Evolutionary conservation across 2,888 invertebrate genomes (phyloP).

Genomic region (Cryptus armator): DNA sequence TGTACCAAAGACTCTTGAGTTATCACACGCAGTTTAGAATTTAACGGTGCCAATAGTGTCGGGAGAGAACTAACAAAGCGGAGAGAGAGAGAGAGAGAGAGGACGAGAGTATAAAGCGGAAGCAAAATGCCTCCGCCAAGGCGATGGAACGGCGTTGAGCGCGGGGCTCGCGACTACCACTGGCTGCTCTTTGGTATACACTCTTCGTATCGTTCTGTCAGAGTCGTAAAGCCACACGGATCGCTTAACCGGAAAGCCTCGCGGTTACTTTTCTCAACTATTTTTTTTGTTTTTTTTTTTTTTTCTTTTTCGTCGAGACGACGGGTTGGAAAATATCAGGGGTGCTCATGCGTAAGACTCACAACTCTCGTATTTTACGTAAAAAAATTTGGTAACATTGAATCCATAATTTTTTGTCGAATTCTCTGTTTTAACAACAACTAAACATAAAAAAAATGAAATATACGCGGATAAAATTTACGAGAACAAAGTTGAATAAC

Average conservation of each 20-base stretch:
- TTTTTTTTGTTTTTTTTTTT: too few species aligned
- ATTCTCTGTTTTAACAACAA: too few species aligned
- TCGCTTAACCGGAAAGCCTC: slow-evolving; percentile 58
- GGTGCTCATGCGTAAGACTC: slow-evolving; percentile 15
- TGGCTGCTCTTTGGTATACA: slow-evolving; percentile 9
- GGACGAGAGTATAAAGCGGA: slow-evolving; percentile 38
- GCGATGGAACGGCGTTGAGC: slow-evolving; percentile 37
- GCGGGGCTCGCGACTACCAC: slow-evolving; percentile 43
- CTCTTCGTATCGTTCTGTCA: slow-evolving; percentile 42
- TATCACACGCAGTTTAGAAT: slow-evolving; percentile 49
- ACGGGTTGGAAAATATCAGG: not conserved
- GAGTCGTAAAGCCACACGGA: slow-evolving; percentile 60
- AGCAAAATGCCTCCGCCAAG: slow-evolving; percentile 52
- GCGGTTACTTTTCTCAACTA: slow-evolving; percentile 43
- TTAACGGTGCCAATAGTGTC: slow-evolving; percentile 52
- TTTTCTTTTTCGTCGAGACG: not conserved
- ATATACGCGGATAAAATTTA: too few species aligned
- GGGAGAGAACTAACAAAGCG: not conserved
- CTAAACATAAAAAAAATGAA: too few species aligned
- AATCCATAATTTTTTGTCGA: too few species aligned
- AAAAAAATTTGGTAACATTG: too few species aligned
- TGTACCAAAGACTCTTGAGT: slow-evolving; percentile 39
- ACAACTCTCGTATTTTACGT: too few species aligned
- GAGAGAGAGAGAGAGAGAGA: slow-evolving; percentile 8
- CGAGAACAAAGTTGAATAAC: not conserved